phyloP scores from a whole-genome alignment of 2,797 vertebrate species.

The Helicolenus hilgendorfi region DNA sequence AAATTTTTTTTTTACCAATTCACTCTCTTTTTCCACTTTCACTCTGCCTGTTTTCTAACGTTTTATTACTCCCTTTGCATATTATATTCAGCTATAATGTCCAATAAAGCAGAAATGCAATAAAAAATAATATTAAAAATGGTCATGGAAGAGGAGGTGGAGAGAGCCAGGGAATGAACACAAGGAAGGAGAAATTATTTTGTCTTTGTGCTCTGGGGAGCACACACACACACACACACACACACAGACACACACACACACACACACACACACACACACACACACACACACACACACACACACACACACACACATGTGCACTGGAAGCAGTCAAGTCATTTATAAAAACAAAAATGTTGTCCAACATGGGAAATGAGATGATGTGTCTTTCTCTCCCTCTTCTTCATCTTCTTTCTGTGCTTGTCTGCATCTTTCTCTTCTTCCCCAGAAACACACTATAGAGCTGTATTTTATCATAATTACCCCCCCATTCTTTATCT shows the following conservation, averaged over 20 bases:
- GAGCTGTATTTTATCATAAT: background rate
- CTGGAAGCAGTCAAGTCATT: constrained; percentile 7
- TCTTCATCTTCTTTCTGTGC: background rate
- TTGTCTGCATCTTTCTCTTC: background rate
- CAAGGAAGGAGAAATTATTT: background rate
- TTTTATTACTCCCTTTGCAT: constrained; percentile 43
- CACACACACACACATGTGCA: background rate
- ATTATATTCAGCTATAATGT: constrained; percentile 45
- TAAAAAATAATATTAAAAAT: constrained; percentile 62
- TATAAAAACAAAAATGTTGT: constrained; percentile 43
- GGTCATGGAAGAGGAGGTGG: constrained; percentile 18
- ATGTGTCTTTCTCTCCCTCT: background rate
- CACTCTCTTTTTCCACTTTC: background rate
- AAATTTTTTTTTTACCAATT: background rate
- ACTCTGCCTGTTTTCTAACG: background rate
- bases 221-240: background rate
- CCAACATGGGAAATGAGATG: constrained; percentile 11
- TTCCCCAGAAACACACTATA: background rate
- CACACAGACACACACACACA: background rate
- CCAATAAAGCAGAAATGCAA: constrained; percentile 60
- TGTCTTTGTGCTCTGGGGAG: constrained; percentile 7
- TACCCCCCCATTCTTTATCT: background rate
- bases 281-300: background rate
- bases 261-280: background rate
- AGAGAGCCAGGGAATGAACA: constrained; percentile 9